phyloP scores from a whole-genome alignment of 2,113 vertebrate species.

The Oceanites oceanicus region DNA sequence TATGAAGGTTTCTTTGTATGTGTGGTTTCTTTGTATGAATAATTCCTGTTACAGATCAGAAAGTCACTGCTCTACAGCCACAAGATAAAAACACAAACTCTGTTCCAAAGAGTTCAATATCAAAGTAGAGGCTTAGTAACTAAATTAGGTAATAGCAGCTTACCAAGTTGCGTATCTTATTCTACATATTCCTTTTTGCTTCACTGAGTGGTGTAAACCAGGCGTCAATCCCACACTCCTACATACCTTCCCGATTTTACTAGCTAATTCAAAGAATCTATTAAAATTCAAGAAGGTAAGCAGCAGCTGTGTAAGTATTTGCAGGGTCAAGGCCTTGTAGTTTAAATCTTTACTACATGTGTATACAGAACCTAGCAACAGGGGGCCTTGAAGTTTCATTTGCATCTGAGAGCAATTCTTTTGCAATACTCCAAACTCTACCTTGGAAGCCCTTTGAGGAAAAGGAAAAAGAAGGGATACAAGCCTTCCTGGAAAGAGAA shows the following conservation, averaged over 20 bases:
- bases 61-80: not conserved
- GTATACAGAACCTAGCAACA: constrained; percentile 41
- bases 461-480: not conserved
- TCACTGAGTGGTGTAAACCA: not conserved
- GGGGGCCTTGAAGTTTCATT: constrained; percentile 34
- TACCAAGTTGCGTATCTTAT: not conserved
- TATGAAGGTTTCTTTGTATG: not conserved
- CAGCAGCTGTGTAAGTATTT: constrained; percentile 56
- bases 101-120: not conserved
- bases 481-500: not conserved
- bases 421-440: not conserved
- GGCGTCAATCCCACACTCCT: not conserved
- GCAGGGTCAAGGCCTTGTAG: constrained; percentile 52
- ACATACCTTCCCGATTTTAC: not conserved
- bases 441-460: not conserved
- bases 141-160: not conserved
- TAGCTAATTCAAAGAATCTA: constrained; percentile 3
- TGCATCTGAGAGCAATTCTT: constrained; percentile 21
- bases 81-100: not conserved
- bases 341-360: constrained; percentile 53
- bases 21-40: not conserved
- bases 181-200: not conserved
- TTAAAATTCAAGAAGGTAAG: constrained; percentile 49
- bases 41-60: not conserved
- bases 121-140: not conserved